phyloP scores from a whole-genome alignment of 2,888 invertebrate species.

The Gryllus longicercus region DNA sequence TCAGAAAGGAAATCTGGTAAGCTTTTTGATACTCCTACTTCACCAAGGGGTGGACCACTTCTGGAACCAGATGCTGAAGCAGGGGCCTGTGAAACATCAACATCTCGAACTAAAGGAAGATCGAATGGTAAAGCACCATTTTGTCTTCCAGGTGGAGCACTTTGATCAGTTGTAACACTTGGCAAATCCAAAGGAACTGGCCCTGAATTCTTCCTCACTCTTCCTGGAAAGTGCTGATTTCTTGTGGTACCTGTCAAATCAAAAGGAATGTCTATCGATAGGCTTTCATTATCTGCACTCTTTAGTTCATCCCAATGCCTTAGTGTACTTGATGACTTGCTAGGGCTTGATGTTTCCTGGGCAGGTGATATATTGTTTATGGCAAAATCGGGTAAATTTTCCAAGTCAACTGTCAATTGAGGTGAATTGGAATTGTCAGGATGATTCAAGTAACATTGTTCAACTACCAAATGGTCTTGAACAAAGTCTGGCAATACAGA shows the following conservation, averaged over 20 bases:
- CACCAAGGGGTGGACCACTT: constrained; percentile 29
- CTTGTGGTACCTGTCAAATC: constrained; percentile 31
- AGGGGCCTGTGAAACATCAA: constrained; percentile 21
- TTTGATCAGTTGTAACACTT: constrained; percentile 22
- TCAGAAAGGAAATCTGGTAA: constrained; percentile 70
- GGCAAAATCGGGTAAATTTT: constrained; percentile 58
- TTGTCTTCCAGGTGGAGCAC: constrained; percentile 19
- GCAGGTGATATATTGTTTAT: constrained; percentile 27
- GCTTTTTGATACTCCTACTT: constrained; percentile 51
- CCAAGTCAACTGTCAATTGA: constrained; percentile 55
- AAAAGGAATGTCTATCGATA: constrained; percentile 32
- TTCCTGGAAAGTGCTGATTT: constrained; percentile 20
- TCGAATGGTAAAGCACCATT: constrained; percentile 34
- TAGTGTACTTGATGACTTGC: constrained; percentile 18
- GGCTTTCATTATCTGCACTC: constrained; percentile 11
- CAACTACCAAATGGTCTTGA: constrained; percentile 81
- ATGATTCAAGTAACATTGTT: constrained; percentile 63
- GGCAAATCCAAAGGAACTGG: constrained; percentile 34
- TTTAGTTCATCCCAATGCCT: constrained; percentile 31
- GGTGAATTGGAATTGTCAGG: constrained; percentile 51
- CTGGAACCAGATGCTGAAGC: constrained; percentile 22
- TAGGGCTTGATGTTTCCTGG: constrained; percentile 11
- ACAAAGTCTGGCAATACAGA: constrained; percentile 82
- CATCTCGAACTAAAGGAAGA: constrained; percentile 33
- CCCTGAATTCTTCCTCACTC: constrained; percentile 26